These are phyloP conservation scores for Drosophila algonquin DNA, from an alignment of 2,888 invertebrate species.

Conservation along the genomic window DNA sequence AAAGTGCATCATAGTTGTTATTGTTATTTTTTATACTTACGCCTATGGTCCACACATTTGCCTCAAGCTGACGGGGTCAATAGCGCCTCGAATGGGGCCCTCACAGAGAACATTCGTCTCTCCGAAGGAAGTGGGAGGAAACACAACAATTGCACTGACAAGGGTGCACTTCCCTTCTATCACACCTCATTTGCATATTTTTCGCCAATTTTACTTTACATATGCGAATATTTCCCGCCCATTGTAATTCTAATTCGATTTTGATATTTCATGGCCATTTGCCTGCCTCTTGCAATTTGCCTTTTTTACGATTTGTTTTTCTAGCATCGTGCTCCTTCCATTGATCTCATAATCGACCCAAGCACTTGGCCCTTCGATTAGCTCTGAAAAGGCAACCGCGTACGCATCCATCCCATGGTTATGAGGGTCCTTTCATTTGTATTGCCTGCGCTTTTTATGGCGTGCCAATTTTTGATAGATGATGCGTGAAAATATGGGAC, in stretches of 20 bases:
- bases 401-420: constrained; percentile 7
- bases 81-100: constrained; percentile 1
- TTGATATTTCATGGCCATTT: constrained; percentile 70
- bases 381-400: constrained; percentile 53
- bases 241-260: constrained; percentile 66
- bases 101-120: constrained; percentile 65
- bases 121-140: not conserved
- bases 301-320: constrained; percentile 75
- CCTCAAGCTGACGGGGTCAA: not conserved
- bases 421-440: constrained; percentile 56
- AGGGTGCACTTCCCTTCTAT: constrained; percentile 5
- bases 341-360: constrained; percentile 76
- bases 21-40: constrained; percentile 39
- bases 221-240: constrained; percentile 57
- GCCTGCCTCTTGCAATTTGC: constrained; percentile 70
- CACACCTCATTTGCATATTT: constrained; percentile 72
- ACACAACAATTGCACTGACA: constrained; percentile 28
- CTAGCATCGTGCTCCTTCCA: constrained; percentile 35
- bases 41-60: constrained; percentile 51
- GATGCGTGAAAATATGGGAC: constrained; percentile 67
- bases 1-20: constrained; percentile 27
- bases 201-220: constrained; percentile 74
- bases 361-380: constrained; percentile 61
- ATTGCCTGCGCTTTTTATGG: constrained; percentile 62
- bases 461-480: constrained; percentile 75